These are phyloP conservation scores for Acrocephalus scirpaceus DNA, from an alignment of 2,797 vertebrate genomes.

Conservation along the genomic window DNA sequence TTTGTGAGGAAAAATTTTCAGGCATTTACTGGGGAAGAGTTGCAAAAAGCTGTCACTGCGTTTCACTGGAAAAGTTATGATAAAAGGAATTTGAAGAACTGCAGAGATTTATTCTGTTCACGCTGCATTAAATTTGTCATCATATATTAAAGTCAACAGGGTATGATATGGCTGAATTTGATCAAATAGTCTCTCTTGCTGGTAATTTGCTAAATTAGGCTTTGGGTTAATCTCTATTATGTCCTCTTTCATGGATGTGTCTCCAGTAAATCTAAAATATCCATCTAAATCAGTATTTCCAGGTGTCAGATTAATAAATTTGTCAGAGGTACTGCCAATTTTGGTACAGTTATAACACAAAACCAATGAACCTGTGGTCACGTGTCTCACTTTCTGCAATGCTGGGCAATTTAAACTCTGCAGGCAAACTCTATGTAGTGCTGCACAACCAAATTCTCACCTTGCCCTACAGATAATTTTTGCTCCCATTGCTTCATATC, in stretches of 20 bases:
- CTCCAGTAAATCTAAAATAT: neutral
- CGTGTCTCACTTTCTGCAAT: fast-evolving
- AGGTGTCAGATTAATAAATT: neutral
- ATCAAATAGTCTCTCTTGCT: neutral
- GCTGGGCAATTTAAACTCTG: neutral
- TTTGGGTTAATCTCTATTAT: neutral
- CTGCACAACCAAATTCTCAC: neutral
- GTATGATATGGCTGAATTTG: neutral
- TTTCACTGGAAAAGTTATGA: neutral
- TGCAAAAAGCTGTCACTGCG: neutral
- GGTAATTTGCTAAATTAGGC: neutral
- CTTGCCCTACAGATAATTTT: neutral
- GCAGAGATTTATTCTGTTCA: neutral
- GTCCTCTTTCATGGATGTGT: neutral
- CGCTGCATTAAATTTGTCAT: neutral
- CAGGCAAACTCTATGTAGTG: neutral
- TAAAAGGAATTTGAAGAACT: neutral
- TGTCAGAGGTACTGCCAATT: neutral
- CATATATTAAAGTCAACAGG: neutral
- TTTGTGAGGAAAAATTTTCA: neutral
- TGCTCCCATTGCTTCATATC: neutral
- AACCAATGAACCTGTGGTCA: neutral
- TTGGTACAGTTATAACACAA: neutral
- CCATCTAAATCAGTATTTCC: neutral
- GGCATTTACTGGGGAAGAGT: neutral